These are phyloP conservation scores for Cebidichthys violaceus DNA, from an alignment of 2,113 vertebrate genomes.

Conservation along the genomic window DNA sequence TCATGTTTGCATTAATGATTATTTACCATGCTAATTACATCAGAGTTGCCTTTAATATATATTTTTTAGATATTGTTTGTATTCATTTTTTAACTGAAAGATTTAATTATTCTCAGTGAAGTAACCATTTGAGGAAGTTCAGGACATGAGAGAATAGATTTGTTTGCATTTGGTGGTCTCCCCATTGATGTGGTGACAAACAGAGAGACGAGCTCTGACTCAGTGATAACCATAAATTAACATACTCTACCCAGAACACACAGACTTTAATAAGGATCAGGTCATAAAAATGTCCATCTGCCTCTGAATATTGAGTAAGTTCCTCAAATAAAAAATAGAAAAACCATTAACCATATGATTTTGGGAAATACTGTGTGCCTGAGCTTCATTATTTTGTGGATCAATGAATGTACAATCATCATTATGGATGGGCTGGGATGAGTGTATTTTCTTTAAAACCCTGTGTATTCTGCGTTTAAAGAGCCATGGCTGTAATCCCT, in stretches of 20 bases:
- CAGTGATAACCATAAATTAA: constrained; percentile 34
- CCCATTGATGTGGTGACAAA: constrained; percentile 17
- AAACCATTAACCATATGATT: neutral
- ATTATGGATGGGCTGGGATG: neutral
- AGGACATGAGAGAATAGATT: neutral
- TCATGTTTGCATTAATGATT: neutral
- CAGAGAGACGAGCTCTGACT: constrained; percentile 5
- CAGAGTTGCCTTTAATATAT: neutral
- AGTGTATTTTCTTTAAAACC: constrained; percentile 46
- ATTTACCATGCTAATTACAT: neutral
- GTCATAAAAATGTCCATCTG: neutral
- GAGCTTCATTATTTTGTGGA: neutral
- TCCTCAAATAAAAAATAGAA: neutral
- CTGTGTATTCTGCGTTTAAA: constrained; percentile 29
- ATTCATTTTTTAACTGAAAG: neutral
- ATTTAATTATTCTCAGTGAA: neutral
- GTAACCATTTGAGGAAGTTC: neutral
- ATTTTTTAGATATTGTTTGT: neutral
- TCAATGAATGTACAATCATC: neutral
- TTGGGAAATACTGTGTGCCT: neutral
- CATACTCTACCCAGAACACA: neutral
- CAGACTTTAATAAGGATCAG: constrained; percentile 11
- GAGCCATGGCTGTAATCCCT: constrained; percentile 46
- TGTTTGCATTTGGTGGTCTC: neutral
- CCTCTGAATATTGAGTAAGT: neutral